These are phyloP conservation scores for Bombus waltoni DNA, from an alignment of 1,140 invertebrate genomes.

Conservation along the genomic window DNA sequence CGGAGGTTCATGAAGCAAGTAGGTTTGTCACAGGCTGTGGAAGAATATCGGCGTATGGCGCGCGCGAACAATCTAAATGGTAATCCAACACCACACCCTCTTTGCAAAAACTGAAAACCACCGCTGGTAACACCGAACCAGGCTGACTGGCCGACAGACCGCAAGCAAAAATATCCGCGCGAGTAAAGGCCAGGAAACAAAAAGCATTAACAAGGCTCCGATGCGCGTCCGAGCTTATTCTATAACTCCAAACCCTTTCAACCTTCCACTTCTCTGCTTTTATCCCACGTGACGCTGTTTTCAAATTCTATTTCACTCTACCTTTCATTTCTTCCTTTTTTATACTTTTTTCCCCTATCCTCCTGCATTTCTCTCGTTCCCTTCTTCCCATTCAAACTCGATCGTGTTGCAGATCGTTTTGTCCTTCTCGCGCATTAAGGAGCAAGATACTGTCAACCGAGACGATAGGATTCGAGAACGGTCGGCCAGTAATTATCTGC, in stretches of 20 bases:
- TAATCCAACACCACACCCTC: constrained; percentile 81
- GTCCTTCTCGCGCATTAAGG: not conserved
- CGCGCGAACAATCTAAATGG: constrained; percentile 80
- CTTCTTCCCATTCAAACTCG: not conserved
- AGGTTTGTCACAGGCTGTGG: constrained; percentile 37
- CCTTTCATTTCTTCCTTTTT: not conserved
- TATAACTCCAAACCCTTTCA: constrained; percentile 39
- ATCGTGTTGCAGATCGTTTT: no score
- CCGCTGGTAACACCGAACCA: not conserved
- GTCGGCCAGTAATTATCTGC: constrained; percentile 74
- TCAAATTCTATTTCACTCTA: not conserved
- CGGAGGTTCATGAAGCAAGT: no score
- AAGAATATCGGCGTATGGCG: constrained; percentile 16
- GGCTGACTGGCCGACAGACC: constrained; percentile 13
- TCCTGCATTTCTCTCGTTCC: no score
- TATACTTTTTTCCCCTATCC: not conserved
- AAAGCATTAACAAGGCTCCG: constrained; percentile 78
- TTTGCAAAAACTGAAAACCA: constrained; percentile 74
- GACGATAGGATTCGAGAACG: constrained; percentile 21
- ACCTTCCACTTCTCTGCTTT: no score
- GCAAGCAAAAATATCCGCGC: constrained; percentile 50
- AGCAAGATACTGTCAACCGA: constrained; percentile 15
- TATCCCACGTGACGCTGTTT: no score
- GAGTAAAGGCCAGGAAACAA: constrained; percentile 55
- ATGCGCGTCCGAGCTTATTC: constrained; percentile 62